Evolutionary conservation across 92 coral and sea anemone genomes (phyloP).

Genomic region (Zoanthus solanderi): DNA sequence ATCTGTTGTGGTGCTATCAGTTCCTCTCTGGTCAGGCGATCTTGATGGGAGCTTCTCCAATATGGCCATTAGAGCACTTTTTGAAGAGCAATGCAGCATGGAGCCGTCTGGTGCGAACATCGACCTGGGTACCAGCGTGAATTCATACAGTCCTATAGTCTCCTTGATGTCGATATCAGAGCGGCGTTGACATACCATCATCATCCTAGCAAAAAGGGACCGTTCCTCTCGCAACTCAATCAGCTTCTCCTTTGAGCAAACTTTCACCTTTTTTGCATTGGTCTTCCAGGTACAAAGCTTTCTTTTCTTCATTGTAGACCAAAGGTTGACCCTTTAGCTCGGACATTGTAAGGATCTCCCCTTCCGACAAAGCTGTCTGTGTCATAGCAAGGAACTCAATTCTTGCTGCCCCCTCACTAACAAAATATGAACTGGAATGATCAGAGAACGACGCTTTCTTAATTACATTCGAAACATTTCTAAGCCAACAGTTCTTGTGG

Average conservation of each 20-base stretch:
- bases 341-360: constrained; percentile 49
- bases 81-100: too few species aligned
- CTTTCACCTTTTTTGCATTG: constrained; percentile 13
- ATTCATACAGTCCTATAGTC: too few species aligned
- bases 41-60: too few species aligned
- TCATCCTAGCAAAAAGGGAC: too few species aligned
- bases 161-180: too few species aligned
- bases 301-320: not conserved
- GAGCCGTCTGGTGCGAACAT: too few species aligned
- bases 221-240: not conserved
- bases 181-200: not conserved
- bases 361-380: constrained; percentile 42
- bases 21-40: too few species aligned
- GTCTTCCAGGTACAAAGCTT: constrained; percentile 16
- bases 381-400: constrained; percentile 53
- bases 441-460: constrained; percentile 10
- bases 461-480: constrained; percentile 8
- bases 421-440: not conserved
- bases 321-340: not conserved
- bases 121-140: too few species aligned
- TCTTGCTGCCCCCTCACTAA: constrained; percentile 51
- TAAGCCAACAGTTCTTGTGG: constrained; percentile 52
- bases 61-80: too few species aligned
- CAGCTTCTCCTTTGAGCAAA: constrained; percentile 21
- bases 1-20: too few species aligned